Evolutionary conservation across 2,888 invertebrate species (phyloP), one percentile per base, ranked within the genome.

Genomic region (Chrysolina oricalcia): DNA sequence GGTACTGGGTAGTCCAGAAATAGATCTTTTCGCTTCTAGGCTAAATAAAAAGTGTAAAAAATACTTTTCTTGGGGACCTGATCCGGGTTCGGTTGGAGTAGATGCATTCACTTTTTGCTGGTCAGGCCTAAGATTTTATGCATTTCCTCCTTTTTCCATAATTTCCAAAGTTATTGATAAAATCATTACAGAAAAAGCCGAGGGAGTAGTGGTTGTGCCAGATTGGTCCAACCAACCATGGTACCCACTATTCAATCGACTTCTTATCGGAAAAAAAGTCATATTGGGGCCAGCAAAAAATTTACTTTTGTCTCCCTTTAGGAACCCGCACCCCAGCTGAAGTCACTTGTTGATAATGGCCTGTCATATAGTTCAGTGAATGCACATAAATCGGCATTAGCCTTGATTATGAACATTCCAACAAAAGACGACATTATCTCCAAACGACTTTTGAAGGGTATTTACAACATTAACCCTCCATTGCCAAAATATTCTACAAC

Each of bases 101-200:
- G 81, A 81, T 70, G 81, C 78, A 19, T 81, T 81, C 63, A 81
- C 80, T 4, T 67, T 80, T 19, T 64, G 65, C 11, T 81, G 81
- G 78, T 41, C 48, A 27, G 21, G 68, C 27, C 40, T 72, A 19
- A 65, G 35, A 17, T 79, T 80, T 46, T 82, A 82, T 79, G 80
- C 80, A 40, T 82, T 82, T 66, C 81, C 77, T 27, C 79, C 80
- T 21, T 67, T 71, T 13, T 69, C 72, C 8, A n/a, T 78, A 21
- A 70, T 77, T 63, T 70, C 64, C 17, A 68, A 59, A 27, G 62
- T 62, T 15, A 17, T 77, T 6, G 23, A 77, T 50, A 77, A 77
- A 62, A 72, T 72, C n/a, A 75, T 75, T 23, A 59, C 59, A n/a
- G 77, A 77, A 43, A 65, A 68, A 50, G 59, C 59, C 23, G 59